phyloP scores from a whole-genome alignment of 2,797 vertebrate genomes.

The Rhyacichthys aspro region DNA sequence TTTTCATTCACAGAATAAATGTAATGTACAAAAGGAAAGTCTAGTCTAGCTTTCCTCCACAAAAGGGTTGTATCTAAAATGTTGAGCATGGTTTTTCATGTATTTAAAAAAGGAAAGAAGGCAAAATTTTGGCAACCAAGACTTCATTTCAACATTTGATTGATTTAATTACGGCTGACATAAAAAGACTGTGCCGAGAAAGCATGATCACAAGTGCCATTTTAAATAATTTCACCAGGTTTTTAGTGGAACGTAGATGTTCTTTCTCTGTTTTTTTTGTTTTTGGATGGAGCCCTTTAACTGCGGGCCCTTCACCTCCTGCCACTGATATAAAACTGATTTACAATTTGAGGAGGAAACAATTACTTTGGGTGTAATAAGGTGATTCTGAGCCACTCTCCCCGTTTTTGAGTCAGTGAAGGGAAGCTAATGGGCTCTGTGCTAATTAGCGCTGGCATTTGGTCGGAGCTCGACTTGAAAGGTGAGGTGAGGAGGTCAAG shows the following conservation, averaged over 20 bases:
- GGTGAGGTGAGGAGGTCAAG: slow-evolving; percentile 66
- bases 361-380: slow-evolving; percentile 36
- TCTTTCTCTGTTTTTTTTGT: not conserved
- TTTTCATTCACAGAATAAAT: too few species aligned
- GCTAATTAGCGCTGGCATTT: slow-evolving; percentile 74
- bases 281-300: not conserved
- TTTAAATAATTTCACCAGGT: too few species aligned
- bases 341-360: slow-evolving; percentile 23
- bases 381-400: slow-evolving; percentile 34
- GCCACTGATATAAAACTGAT: slow-evolving; percentile 4
- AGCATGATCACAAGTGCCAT: too few species aligned
- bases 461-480: slow-evolving; percentile 47
- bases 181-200: too few species aligned
- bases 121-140: too few species aligned
- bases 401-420: slow-evolving; percentile 52
- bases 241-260: not conserved
- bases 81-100: too few species aligned
- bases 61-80: too few species aligned
- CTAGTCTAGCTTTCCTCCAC: too few species aligned
- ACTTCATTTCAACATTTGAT: too few species aligned
- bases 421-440: slow-evolving; percentile 61
- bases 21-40: too few species aligned
- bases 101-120: too few species aligned
- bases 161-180: too few species aligned
- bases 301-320: slow-evolving; percentile 8